A percentile compares a stretch with the other conserved stretches of the same genome.
Conservation (phyloP, 2,113 vertebrate genomes). For the Coptodon rendalli region DNA sequence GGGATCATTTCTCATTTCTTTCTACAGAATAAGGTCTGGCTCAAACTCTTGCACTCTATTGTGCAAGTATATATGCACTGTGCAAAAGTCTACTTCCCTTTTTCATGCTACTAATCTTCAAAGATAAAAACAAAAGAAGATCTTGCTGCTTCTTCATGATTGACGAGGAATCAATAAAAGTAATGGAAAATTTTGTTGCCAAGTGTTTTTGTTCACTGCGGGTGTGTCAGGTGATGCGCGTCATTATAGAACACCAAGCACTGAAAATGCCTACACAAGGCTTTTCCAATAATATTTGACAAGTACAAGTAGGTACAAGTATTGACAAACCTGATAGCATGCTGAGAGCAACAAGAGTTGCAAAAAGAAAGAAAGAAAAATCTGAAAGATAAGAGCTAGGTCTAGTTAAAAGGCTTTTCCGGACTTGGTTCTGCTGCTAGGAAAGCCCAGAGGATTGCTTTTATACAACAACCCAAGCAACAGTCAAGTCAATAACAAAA, state of each 20-base stretch:
- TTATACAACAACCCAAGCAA: constrained; percentile 51
- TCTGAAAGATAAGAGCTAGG: neutral
- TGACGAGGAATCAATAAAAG: constrained; percentile 16
- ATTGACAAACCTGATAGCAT: constrained; percentile 7
- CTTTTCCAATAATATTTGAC: neutral
- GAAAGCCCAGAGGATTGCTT: constrained; percentile 24
- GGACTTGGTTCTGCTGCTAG: neutral
- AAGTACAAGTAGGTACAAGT: neutral
- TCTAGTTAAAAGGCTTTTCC: neutral
- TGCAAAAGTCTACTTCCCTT: neutral
- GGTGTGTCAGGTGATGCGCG: neutral
- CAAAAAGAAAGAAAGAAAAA: neutral
- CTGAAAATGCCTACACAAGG: neutral
- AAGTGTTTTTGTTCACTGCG: neutral
- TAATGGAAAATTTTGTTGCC: neutral
- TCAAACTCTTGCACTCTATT: neutral
- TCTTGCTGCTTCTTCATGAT: neutral
- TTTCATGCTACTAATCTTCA: neutral
- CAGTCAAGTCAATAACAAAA: constrained; percentile 53
- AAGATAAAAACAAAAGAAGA: neutral
- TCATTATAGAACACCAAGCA: neutral
- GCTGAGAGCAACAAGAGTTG: neutral
- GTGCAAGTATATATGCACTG: neutral
- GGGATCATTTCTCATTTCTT: neutral
- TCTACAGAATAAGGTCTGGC: neutral